Percentiles rank a stretch among this genome's conserved stretches.
Conservation (phyloP, 1,140 invertebrate species). For the Phocides pigmalion region DNA sequence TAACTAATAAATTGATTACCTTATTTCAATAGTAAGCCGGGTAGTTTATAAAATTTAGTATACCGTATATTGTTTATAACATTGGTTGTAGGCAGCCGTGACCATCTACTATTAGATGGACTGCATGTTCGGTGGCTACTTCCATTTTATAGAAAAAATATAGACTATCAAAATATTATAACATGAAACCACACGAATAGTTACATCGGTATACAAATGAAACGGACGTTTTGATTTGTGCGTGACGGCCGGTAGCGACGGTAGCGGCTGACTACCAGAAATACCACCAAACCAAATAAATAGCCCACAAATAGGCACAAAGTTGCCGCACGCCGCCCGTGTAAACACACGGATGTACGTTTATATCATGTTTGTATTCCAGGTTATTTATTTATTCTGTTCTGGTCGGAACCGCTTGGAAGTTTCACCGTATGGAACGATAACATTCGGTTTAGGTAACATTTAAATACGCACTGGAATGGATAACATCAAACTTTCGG, state of each 20-base stretch:
- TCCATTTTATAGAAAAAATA: too few species aligned
- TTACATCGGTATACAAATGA: conserved; percentile 8
- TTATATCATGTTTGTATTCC: conserved; percentile 26
- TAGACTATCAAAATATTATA: background rate
- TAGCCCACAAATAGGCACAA: conserved; percentile 28
- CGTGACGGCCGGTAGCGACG: conserved; percentile 5
- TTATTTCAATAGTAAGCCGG: too few species aligned
- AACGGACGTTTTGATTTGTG: conserved; percentile 14
- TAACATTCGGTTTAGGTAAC: background rate
- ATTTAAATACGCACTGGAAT: conserved; percentile 9
- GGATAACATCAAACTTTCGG: conserved; percentile 8
- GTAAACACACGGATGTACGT: conserved; percentile 21
- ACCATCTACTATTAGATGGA: too few species aligned
- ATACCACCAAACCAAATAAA: conserved; percentile 29
- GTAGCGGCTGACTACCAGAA: conserved; percentile 8
- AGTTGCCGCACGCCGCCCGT: conserved; percentile 24
- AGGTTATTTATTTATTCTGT: conserved; percentile 23
- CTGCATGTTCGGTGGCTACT: too few species aligned
- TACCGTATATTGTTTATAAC: too few species aligned
- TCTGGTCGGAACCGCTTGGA: conserved; percentile 11
- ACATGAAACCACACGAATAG: conserved; percentile 2
- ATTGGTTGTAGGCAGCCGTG: too few species aligned
- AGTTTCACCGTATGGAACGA: background rate
- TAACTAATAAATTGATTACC: too few species aligned
- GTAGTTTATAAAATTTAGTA: too few species aligned